These are phyloP conservation scores for Tenebrio molitor DNA, from an alignment of 1,140 invertebrate species.

Conservation along the genomic window DNA sequence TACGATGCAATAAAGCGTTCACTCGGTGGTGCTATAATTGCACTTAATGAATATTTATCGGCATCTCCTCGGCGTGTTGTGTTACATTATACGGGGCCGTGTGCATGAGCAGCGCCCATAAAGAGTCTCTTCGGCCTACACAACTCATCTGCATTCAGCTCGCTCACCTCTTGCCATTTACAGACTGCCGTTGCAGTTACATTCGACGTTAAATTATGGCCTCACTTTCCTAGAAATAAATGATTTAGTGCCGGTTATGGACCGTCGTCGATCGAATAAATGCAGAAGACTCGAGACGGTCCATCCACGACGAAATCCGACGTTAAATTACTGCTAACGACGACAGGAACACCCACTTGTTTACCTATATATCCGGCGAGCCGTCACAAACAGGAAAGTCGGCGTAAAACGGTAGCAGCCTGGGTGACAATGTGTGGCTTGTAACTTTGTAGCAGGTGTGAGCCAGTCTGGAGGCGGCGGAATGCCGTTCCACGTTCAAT, in stretches of 20 bases:
- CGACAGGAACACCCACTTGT: constrained; percentile 37
- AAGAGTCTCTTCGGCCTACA: constrained; percentile 55
- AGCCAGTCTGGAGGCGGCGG: constrained; percentile 49
- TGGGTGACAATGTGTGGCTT: constrained; percentile 49
- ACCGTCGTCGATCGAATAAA: constrained; percentile 25
- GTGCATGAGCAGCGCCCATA: constrained; percentile 57
- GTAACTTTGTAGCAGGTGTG: constrained; percentile 51
- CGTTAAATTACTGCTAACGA: constrained; percentile 26
- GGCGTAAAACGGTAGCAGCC: constrained; percentile 47
- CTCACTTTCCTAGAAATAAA: constrained; percentile 57
- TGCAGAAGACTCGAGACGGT: constrained; percentile 3
- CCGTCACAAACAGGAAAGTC: constrained; percentile 31
- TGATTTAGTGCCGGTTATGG: constrained; percentile 53
- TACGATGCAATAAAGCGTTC: constrained; percentile 65
- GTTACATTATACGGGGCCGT: constrained; percentile 61
- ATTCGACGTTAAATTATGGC: constrained; percentile 58
- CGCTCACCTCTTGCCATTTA: constrained; percentile 61
- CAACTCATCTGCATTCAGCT: constrained; percentile 62
- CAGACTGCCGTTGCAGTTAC: constrained; percentile 59
- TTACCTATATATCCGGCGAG: constrained; percentile 33
- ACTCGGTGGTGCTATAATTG: constrained; percentile 65
- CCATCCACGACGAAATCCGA: constrained; percentile 22
- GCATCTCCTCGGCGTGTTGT: constrained; percentile 61
- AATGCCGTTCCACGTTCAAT: constrained; percentile 35
- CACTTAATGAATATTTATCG: constrained; percentile 66